Percentiles rank a stretch among this genome's conserved stretches.
These are phyloP conservation scores for Syngnathus rostellatus DNA, from an alignment of 2,797 vertebrate species.

Conservation along the genomic window DNA sequence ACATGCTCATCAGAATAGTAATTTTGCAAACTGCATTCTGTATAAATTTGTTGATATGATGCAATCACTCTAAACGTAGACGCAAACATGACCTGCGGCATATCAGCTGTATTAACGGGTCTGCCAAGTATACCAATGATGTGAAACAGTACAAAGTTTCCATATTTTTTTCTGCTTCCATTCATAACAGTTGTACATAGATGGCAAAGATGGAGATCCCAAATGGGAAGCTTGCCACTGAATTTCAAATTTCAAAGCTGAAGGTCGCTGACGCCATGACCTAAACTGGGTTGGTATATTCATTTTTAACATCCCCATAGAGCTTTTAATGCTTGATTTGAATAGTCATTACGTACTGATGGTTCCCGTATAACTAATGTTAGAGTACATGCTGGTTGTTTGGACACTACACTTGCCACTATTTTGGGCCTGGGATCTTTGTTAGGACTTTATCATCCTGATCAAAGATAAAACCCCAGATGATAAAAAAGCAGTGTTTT, in stretches of 20 bases:
- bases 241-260: slow-evolving; percentile 1
- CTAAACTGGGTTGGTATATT: not conserved
- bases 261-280: not conserved
- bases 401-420: slow-evolving; percentile 25
- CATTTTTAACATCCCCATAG: not conserved
- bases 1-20: not conserved
- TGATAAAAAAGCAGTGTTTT: slow-evolving; percentile 44
- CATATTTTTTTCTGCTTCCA: not conserved
- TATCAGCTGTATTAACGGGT: not conserved
- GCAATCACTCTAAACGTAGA: not conserved
- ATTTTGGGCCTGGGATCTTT: slow-evolving; percentile 27
- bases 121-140: not conserved
- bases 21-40: not conserved
- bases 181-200: not conserved
- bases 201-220: not conserved
- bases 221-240: not conserved
- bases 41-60: not conserved
- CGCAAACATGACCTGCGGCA: not conserved
- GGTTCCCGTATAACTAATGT: not conserved
- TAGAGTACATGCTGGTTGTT: slow-evolving; percentile 5
- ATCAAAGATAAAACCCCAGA: slow-evolving; percentile 45
- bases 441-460: slow-evolving; percentile 42
- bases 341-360: slow-evolving; percentile 2
- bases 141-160: not conserved
- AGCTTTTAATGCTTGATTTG: slow-evolving; percentile 1